phyloP scores from a whole-genome alignment of 2,888 invertebrate species.

The Papilio elwesi region DNA sequence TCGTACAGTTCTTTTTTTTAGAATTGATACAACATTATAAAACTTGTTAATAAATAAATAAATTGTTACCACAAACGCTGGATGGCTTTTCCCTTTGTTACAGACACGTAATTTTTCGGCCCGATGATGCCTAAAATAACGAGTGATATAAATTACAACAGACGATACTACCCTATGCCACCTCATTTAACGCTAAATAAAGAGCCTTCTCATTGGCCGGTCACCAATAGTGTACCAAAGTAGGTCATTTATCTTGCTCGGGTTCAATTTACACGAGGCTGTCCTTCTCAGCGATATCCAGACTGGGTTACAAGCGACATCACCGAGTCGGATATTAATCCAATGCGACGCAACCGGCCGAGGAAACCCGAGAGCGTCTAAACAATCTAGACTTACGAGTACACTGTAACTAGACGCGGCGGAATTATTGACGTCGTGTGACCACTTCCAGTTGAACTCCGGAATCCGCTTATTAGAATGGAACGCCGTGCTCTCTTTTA shows the following conservation, averaged over 20 bases:
- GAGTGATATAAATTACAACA: slow-evolving; percentile 8
- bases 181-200: neutral
- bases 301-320: slow-evolving; percentile 23
- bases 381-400: slow-evolving; percentile 69
- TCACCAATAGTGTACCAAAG: neutral
- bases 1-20: too few species aligned
- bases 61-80: neutral
- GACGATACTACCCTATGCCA: neutral
- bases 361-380: slow-evolving; percentile 66
- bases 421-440: slow-evolving; percentile 54
- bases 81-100: neutral
- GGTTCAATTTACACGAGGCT: slow-evolving; percentile 19
- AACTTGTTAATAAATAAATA: slow-evolving; percentile 1
- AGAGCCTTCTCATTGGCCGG: neutral
- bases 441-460: slow-evolving; percentile 48
- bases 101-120: slow-evolving; percentile 37
- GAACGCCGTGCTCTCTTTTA: slow-evolving; percentile 57
- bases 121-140: slow-evolving; percentile 33
- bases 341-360: slow-evolving; percentile 43
- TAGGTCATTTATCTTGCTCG: neutral
- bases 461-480: slow-evolving; percentile 74
- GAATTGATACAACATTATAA: too few species aligned
- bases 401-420: slow-evolving; percentile 70
- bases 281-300: slow-evolving; percentile 31
- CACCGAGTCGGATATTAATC: slow-evolving; percentile 34